Evolutionary conservation across 2,888 invertebrate species (phyloP).

Genomic region (Agrotis puta): DNA sequence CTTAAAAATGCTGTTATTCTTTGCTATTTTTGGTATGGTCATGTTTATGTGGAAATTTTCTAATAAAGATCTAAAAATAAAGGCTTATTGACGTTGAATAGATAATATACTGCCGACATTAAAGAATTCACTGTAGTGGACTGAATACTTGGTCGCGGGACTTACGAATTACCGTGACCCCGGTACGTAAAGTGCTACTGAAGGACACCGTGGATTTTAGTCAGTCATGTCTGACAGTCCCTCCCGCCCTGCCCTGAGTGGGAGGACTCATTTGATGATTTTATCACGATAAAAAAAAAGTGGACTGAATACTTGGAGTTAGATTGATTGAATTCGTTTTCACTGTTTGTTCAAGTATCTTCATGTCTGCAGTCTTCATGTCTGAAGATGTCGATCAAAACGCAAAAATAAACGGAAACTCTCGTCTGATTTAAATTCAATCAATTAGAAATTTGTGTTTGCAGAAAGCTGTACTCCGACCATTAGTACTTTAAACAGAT

Average conservation of each 20-base stretch:
- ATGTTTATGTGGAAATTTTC: constrained; percentile 17
- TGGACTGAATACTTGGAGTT: not conserved
- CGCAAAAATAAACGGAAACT: not conserved
- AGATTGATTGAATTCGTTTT: not conserved
- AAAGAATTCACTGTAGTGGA: no score
- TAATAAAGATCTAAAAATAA: not conserved
- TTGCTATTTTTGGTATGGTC: constrained; percentile 9
- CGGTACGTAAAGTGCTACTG: no score
- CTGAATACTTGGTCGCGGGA: not conserved
- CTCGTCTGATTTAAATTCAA: not conserved
- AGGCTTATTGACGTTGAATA: not conserved
- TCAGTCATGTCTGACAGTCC: no score
- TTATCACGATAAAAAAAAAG: no score
- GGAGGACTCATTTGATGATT: no score
- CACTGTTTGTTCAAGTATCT: not conserved
- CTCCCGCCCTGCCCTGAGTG: no score
- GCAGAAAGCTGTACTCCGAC: not conserved
- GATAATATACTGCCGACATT: not conserved
- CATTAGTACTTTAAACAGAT: not conserved
- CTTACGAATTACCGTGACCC: no score
- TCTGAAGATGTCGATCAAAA: not conserved
- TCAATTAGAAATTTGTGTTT: not conserved
- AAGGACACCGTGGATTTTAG: no score
- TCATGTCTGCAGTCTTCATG: not conserved
- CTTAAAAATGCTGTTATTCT: not conserved